Conservation (phyloP, 2,888 invertebrate species). For the Heliothis peltigera region DNA sequence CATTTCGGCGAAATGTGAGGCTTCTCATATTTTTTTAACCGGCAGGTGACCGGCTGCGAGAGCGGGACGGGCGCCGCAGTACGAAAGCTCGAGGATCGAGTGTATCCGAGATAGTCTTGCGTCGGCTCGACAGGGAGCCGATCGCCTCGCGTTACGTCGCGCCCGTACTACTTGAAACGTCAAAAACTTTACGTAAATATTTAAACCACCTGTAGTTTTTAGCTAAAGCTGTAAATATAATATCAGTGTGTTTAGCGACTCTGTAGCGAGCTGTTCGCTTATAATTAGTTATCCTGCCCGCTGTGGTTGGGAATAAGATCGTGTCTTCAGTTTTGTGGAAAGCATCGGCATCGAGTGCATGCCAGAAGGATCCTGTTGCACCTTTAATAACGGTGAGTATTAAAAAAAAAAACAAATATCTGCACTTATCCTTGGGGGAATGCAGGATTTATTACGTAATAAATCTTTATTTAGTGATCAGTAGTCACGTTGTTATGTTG, state of each 20-base stretch:
- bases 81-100: constrained; percentile 80
- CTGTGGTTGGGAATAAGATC: constrained; percentile 70
- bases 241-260: constrained; percentile 59
- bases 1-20: constrained; percentile 86
- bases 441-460: constrained; percentile 13
- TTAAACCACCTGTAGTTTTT: constrained; percentile 62
- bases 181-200: constrained; percentile 85
- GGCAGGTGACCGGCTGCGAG: constrained; percentile 84
- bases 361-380: constrained; percentile 85
- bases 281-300: constrained; percentile 64
- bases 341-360: constrained; percentile 81
- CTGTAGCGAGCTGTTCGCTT: constrained; percentile 45
- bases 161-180: constrained; percentile 70
- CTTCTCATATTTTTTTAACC: constrained; percentile 82
- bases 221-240: constrained; percentile 64
- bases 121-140: constrained; percentile 79
- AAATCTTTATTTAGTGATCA: constrained; percentile 2
- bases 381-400: constrained; percentile 85
- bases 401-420: constrained; percentile 64
- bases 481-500: not conserved
- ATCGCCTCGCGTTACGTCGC: constrained; percentile 69
- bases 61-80: constrained; percentile 76
- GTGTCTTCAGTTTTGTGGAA: constrained; percentile 84
- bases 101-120: constrained; percentile 79
- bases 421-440: constrained; percentile 41